phyloP scores from a whole-genome alignment of 2,797 vertebrate genomes.

The Alosa sapidissima region DNA sequence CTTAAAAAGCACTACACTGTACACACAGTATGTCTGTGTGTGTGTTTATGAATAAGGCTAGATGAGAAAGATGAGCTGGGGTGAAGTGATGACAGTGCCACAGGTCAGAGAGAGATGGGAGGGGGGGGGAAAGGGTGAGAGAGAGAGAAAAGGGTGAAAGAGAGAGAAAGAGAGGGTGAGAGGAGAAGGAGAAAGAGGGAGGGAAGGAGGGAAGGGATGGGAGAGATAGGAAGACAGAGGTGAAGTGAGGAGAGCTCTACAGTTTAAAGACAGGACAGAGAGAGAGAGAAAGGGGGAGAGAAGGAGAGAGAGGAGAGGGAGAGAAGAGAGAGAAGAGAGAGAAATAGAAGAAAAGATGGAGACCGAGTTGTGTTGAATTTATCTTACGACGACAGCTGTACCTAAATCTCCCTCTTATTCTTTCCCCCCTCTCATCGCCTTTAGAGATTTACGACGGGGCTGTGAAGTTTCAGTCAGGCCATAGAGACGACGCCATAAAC shows the following conservation, averaged over 20 bases:
- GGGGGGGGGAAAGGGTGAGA: background rate
- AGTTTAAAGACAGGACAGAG: too few species aligned
- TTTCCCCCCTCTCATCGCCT: background rate
- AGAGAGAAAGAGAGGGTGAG: background rate
- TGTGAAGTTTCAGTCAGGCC: background rate
- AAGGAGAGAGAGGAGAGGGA: background rate
- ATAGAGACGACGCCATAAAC: background rate
- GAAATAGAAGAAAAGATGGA: background rate
- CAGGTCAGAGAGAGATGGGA: background rate
- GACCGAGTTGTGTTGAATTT: background rate
- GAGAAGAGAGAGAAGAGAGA: background rate
- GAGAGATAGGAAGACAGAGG: too few species aligned
- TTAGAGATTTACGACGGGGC: background rate
- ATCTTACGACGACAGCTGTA: background rate
- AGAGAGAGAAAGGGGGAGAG: too few species aligned
- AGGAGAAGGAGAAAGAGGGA: too few species aligned
- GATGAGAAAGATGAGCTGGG: background rate
- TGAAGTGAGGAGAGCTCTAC: too few species aligned
- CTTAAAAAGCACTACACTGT: too few species aligned
- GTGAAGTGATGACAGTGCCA: background rate
- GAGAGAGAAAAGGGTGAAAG: background rate
- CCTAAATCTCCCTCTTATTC: slow-evolving; percentile 4
- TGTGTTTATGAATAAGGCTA: background rate
- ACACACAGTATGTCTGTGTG: too few species aligned
- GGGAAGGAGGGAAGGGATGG: too few species aligned